phyloP scores from a whole-genome alignment of 2,888 invertebrate species.

The Chrysomela aeneicollis region DNA sequence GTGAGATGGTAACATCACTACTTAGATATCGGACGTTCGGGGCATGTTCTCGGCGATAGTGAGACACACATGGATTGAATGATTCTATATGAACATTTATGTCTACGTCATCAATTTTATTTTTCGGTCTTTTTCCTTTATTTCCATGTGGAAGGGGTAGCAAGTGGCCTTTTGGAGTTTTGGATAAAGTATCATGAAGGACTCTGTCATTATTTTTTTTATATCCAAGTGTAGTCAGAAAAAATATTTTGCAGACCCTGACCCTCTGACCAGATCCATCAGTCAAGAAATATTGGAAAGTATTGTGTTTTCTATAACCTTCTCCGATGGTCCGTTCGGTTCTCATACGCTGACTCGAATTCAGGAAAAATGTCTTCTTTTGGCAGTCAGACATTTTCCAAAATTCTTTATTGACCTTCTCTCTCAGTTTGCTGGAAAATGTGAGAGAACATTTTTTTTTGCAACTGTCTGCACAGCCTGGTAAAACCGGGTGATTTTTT shows the following conservation, averaged over 20 bases:
- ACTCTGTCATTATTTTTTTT: slow-evolving; percentile 12
- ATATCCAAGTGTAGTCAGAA: slow-evolving; percentile 5
- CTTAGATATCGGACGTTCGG: slow-evolving; percentile 13
- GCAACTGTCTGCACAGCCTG: slow-evolving; percentile 7
- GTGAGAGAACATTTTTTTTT: not conserved
- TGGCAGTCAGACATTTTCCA: not conserved
- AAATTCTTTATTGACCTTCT: slow-evolving; percentile 1
- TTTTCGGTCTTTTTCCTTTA: slow-evolving; percentile 6
- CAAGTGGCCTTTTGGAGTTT: slow-evolving; percentile 8
- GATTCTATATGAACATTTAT: slow-evolving; percentile 16
- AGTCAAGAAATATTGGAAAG: not conserved
- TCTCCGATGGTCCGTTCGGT: slow-evolving; percentile 3
- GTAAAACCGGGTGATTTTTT: not conserved
- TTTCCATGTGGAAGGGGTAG: slow-evolving; percentile 14
- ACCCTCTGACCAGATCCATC: slow-evolving; percentile 10
- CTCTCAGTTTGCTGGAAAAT: slow-evolving; percentile 4
- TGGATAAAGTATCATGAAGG: slow-evolving; percentile 13
- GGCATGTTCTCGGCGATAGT: slow-evolving; percentile 12
- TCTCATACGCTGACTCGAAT: slow-evolving; percentile 3
- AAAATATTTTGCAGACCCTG: slow-evolving; percentile 9
- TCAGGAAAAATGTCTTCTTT: slow-evolving; percentile 4
- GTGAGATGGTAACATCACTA: slow-evolving; percentile 18
- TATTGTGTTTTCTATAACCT: slow-evolving; percentile 7
- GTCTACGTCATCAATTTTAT: slow-evolving; percentile 11
- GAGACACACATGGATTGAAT: slow-evolving; percentile 15